These are phyloP conservation scores for Spisula subtruncata DNA, from an alignment of 2,888 invertebrate species.

Conservation along the genomic window DNA sequence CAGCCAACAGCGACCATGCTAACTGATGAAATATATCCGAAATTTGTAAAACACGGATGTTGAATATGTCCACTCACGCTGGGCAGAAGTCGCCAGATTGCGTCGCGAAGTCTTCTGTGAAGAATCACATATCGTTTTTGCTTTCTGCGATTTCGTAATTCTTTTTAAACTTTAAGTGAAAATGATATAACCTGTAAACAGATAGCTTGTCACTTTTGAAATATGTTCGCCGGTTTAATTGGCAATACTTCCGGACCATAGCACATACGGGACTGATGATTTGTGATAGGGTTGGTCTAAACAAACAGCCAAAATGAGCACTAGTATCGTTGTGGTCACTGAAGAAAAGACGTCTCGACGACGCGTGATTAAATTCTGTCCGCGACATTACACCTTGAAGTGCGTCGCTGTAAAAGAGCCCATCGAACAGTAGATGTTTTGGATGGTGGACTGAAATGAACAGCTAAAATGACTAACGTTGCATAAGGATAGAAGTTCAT, in stretches of 20 bases:
- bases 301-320: conserved; percentile 43
- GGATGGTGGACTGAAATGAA: background rate
- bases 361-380: conserved; percentile 64
- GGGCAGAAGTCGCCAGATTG: conserved; percentile 37
- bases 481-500: background rate
- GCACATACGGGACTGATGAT: conserved; percentile 55
- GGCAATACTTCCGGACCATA: conserved; percentile 66
- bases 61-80: conserved; percentile 51
- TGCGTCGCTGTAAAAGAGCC: conserved; percentile 14
- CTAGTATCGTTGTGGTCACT: background rate
- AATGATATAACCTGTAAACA: conserved; percentile 63
- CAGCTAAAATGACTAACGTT: background rate
- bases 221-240: conserved; percentile 62
- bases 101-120: conserved; percentile 44
- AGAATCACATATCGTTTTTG: conserved; percentile 30
- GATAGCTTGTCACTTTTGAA: conserved; percentile 60
- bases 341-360: conserved; percentile 50
- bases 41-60: conserved; percentile 65
- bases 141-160: conserved; percentile 37
- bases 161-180: conserved; percentile 64
- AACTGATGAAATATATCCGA: conserved; percentile 63
- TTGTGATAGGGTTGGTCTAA: conserved; percentile 49
- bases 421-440: background rate
- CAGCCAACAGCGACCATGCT: conserved; percentile 42
- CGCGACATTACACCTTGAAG: conserved; percentile 59